Evolutionary conservation across 2,113 vertebrate genomes (phyloP), one percentile per base, ranked within the genome.

Genomic region (Neodon shergylaensis): DNA sequence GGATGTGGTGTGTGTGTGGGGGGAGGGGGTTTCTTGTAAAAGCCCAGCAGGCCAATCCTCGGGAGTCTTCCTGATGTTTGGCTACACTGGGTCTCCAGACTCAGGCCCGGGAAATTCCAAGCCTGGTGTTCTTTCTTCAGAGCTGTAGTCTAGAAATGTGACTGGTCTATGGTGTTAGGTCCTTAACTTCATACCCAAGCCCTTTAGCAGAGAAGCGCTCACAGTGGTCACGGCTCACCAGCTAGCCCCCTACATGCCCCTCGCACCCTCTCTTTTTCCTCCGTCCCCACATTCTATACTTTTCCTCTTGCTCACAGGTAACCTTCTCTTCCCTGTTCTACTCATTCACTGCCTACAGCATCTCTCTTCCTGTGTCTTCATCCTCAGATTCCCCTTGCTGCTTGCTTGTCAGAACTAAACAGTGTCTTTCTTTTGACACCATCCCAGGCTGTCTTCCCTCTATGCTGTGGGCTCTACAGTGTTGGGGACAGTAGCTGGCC

Each of bases 161-260:
- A 26, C 16, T 31, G 8, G 87, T 33, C 58, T 12, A 24, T 1
- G n/a, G 24, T 61, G 14, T 31, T 61, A 42, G 52, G 52, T 42
- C 26, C 16, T 52, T 33, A 52, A 21, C 3, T 16, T 77, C 19
- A 47, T 42, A 19, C 19, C 19, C 49, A 42, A 36, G 65, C 19
- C 7, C 28, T 42, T 24, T 3, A 1, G 33, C 33, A 12, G 10
- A 0, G 92, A 65, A 7, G 6, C 12, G 12, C 24, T 16, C 42
- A 0, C 3, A 3, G 58, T 0, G 0, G 5, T 52, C 63, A 19
- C 33, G 7, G 58, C 39, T 22, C 2, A 17, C 1, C 52, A 3
- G n/a, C 70, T 7, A 22, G 12, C 33, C 42, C 17, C 21, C 14
- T 31, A 44, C 58, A 58, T 31, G 49, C 16, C 2, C 2, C 54